phyloP scores from a whole-genome alignment of 2,888 invertebrate species.

The Agrilus biguttatus region DNA sequence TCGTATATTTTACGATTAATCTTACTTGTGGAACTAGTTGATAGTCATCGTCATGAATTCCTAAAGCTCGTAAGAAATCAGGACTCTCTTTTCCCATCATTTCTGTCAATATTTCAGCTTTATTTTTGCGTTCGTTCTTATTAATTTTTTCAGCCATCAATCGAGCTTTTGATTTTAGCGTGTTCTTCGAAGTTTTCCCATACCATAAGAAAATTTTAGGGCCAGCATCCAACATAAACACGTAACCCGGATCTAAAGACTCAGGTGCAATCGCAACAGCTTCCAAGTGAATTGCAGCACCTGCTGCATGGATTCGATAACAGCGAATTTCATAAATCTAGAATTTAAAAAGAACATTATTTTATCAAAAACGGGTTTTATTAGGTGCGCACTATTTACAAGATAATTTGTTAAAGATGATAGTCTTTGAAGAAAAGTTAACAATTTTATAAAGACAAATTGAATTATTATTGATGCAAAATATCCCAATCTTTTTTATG shows the following conservation, averaged over 20 bases:
- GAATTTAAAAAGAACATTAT: constrained; percentile 11
- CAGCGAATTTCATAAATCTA: constrained; percentile 71
- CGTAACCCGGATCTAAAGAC: constrained; percentile 81
- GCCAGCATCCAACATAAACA: constrained; percentile 83
- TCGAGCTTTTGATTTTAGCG: constrained; percentile 73
- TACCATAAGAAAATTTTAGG: constrained; percentile 82
- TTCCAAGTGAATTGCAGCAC: constrained; percentile 76
- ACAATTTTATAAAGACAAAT: no score
- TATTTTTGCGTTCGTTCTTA: constrained; percentile 93
- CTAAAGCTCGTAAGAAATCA: constrained; percentile 73
- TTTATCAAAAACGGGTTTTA: neutral
- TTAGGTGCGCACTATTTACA: neutral
- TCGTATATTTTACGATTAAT: no score
- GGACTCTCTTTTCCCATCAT: constrained; percentile 66
- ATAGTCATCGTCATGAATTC: constrained; percentile 38
- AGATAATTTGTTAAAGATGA: neutral
- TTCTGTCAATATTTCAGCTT: constrained; percentile 78
- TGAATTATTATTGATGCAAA: neutral
- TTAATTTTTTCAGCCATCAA: constrained; percentile 96
- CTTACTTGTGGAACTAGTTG: constrained; percentile 4
- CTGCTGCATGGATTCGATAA: constrained; percentile 82
- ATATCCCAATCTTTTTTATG: no score
- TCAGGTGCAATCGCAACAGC: constrained; percentile 57
- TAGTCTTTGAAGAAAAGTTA: no score
- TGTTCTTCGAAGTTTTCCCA: constrained; percentile 75